A percentile compares a stretch with the other conserved stretches of the same genome.
phyloP scores from a whole-genome alignment of 2,888 invertebrate species.

The Stenodera caucasica region DNA sequence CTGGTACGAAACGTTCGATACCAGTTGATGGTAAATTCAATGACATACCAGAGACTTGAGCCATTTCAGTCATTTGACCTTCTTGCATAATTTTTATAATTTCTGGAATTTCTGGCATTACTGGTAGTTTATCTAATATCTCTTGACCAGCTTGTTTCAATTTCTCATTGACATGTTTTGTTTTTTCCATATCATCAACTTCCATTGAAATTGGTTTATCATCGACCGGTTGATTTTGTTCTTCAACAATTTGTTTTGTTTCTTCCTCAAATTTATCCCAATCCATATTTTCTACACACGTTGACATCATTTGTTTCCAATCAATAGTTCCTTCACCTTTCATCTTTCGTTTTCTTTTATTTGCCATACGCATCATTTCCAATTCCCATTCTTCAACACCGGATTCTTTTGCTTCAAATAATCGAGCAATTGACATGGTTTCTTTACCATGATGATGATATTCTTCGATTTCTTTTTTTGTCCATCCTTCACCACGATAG shows the following conservation, averaged over 20 bases:
- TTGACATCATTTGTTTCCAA: constrained; percentile 51
- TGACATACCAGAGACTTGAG: constrained; percentile 65
- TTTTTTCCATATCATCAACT: constrained; percentile 61
- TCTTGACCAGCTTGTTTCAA: constrained; percentile 59
- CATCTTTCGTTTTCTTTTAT: constrained; percentile 47
- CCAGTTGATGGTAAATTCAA: constrained; percentile 59
- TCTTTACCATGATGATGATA: constrained; percentile 52
- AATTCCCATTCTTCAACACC: constrained; percentile 52
- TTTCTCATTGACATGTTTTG: constrained; percentile 64
- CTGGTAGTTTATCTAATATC: constrained; percentile 62
- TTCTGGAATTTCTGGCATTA: constrained; percentile 65
- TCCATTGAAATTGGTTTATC: constrained; percentile 58
- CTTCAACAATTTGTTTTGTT: constrained; percentile 49
- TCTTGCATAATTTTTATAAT: constrained; percentile 64
- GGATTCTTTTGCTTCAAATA: constrained; percentile 57
- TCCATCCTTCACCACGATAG: constrained; percentile 73
- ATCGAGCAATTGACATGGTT: constrained; percentile 62
- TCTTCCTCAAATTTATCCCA: constrained; percentile 54
- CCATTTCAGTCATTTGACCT: constrained; percentile 62
- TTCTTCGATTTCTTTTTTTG: constrained; percentile 61
- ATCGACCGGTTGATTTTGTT: constrained; percentile 47
- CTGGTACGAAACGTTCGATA: constrained; percentile 71
- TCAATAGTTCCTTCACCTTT: constrained; percentile 49
- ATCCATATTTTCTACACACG: constrained; percentile 47
- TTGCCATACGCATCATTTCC: constrained; percentile 51